Percentiles rank a stretch among this genome's conserved stretches.
These are phyloP conservation scores for Copidosoma floridanum DNA, from an alignment of 1,140 invertebrate genomes.

Conservation along the genomic window DNA sequence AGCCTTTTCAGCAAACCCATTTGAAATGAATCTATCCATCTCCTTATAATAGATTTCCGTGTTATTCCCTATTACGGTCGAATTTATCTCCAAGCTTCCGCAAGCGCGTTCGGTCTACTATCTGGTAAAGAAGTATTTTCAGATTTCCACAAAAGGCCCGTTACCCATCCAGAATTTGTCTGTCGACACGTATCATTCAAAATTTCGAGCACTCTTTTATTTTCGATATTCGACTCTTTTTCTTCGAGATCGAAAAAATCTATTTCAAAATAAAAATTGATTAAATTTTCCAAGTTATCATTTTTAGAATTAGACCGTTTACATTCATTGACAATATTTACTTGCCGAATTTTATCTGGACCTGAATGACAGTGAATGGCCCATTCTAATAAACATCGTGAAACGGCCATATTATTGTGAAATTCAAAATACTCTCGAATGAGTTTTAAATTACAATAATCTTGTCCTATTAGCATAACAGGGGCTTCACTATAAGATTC, in stretches of 20 bases:
- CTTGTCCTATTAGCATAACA: neutral
- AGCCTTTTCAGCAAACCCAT: neutral
- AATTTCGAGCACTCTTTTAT: neutral
- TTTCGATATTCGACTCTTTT: neutral
- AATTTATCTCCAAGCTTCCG: neutral
- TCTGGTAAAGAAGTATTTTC: neutral
- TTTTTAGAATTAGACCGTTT: neutral
- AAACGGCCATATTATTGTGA: neutral
- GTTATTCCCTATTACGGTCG: neutral
- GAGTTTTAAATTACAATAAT: neutral
- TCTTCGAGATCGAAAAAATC: neutral
- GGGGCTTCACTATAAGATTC: neutral
- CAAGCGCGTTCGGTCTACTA: neutral
- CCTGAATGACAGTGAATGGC: neutral
- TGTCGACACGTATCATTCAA: neutral
- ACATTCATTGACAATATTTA: too few species aligned
- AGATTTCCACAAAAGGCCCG: neutral
- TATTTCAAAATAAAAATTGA: neutral
- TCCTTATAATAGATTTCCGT: too few species aligned
- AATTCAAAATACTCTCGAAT: neutral
- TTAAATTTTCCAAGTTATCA: neutral
- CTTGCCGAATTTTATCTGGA: too few species aligned
- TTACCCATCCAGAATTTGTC: neutral
- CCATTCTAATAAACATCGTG: neutral
- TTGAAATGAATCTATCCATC: neutral